These are phyloP conservation scores for Luperina testacea DNA, from an alignment of 2,888 invertebrate genomes.

Conservation along the genomic window DNA sequence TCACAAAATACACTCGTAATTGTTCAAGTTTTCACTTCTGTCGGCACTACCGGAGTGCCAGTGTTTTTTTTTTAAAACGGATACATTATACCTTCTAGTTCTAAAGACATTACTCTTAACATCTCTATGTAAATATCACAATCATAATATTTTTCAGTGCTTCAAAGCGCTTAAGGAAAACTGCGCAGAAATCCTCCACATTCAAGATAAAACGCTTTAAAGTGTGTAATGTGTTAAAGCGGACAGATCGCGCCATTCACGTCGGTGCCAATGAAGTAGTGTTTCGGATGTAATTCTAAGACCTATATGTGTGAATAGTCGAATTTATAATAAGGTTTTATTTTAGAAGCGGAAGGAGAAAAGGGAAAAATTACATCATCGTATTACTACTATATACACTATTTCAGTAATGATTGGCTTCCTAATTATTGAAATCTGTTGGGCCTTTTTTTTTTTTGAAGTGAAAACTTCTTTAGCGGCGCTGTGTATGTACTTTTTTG, in stretches of 20 bases:
- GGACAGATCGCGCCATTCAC: constrained; percentile 59
- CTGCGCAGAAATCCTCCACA: constrained; percentile 19
- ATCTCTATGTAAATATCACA: neutral
- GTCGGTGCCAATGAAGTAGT: constrained; percentile 43
- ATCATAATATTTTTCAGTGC: constrained; percentile 1
- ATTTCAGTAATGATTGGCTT: neutral
- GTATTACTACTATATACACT: neutral
- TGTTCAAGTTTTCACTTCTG: too few relatives aligned
- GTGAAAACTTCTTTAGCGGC: too few relatives aligned
- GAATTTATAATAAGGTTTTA: constrained; percentile 17
- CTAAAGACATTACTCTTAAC: neutral
- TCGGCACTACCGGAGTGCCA: too few relatives aligned
- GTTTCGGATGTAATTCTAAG: constrained; percentile 24
- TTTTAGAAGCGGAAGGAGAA: neutral
- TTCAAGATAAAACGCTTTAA: constrained; percentile 56
- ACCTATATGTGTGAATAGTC: neutral
- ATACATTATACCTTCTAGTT: neutral
- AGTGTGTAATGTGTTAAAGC: constrained; percentile 51
- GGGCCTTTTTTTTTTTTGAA: too few relatives aligned
- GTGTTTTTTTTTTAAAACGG: neutral
- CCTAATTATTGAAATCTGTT: neutral
- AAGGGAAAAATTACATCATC: neutral
- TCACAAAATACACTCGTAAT: too few relatives aligned
- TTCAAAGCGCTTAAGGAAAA: constrained; percentile 28
- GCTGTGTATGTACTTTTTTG: too few relatives aligned